Evolutionary conservation across 2,888 invertebrate genomes (phyloP).

Genomic region (Urechis unicinctus): DNA sequence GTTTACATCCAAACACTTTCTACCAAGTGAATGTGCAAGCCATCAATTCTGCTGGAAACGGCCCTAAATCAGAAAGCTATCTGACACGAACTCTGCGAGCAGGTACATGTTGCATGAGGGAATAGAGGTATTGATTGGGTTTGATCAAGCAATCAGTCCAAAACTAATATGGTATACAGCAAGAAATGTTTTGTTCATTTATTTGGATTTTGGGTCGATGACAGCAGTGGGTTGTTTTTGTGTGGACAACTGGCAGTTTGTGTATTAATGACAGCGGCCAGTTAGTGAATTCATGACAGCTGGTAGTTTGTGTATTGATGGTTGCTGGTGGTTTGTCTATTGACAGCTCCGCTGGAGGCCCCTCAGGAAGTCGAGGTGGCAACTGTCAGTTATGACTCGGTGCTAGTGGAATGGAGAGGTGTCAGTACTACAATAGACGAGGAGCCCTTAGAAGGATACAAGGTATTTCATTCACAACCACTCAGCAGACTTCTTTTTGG

Average conservation of each 20-base stretch:
- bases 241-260: no score
- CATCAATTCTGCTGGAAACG: slow-evolving; percentile 91
- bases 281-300: no score
- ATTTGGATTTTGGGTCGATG: no score
- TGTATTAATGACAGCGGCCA: not conserved
- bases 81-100: slow-evolving; percentile 54
- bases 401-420: slow-evolving; percentile 86
- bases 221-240: no score
- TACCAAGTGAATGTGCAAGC: slow-evolving; percentile 84
- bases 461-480: slow-evolving; percentile 56
- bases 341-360: slow-evolving; percentile 79
- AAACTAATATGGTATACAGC: no score
- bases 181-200: no score
- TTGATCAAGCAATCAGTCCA: no score
- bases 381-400: slow-evolving; percentile 77
- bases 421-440: slow-evolving; percentile 77
- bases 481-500: not conserved
- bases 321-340: no score
- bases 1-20: slow-evolving; percentile 83
- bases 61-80: slow-evolving; percentile 86
- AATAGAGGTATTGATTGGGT: no score
- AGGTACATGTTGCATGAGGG: slow-evolving; percentile 14
- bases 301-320: not conserved
- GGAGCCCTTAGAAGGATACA: slow-evolving; percentile 89
- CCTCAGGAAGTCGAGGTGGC: slow-evolving; percentile 84